A percentile compares a stretch with the other conserved stretches of the same genome.
Conservation (phyloP, 2,888 invertebrate genomes). For the Isotomurus palustris region DNA sequence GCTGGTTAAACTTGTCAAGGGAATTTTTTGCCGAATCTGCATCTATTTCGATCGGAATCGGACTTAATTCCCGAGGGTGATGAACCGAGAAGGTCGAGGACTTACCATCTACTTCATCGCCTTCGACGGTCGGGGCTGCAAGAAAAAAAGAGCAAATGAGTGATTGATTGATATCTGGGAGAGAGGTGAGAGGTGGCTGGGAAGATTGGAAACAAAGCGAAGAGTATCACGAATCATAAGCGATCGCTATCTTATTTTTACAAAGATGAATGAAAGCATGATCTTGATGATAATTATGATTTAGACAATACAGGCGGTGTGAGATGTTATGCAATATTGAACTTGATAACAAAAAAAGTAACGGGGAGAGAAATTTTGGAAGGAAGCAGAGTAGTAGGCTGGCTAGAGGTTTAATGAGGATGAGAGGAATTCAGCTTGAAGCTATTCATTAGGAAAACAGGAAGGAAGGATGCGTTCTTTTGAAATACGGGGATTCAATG, state of each 20-base stretch:
- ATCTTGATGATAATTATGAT: neutral
- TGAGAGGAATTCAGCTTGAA: conserved; percentile 10
- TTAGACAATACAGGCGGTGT: neutral
- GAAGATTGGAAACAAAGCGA: neutral
- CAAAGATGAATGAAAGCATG: neutral
- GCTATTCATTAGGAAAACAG: conserved; percentile 15
- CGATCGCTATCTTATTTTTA: neutral
- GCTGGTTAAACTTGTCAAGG: neutral
- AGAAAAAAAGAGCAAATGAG: conserved; percentile 8
- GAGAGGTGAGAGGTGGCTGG: neutral
- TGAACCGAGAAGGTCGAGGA: neutral
- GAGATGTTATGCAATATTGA: too few relatives aligned
- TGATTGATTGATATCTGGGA: neutral
- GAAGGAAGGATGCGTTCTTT: conserved; percentile 8
- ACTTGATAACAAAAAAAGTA: too few relatives aligned
- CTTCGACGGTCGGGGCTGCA: conserved; percentile 45
- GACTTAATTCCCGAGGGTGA: neutral
- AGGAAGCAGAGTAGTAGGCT: conserved; percentile 1
- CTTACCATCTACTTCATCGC: conserved; percentile 45
- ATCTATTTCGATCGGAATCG: too few relatives aligned
- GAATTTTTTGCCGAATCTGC: neutral
- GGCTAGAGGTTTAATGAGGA: conserved; percentile 6
- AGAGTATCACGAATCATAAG: neutral
- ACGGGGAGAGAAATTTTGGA: neutral
- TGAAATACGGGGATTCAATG: conserved; percentile 7